Evolutionary conservation across 1,140 invertebrate genomes (phyloP).

Genomic region (Saccostrea echinata): DNA sequence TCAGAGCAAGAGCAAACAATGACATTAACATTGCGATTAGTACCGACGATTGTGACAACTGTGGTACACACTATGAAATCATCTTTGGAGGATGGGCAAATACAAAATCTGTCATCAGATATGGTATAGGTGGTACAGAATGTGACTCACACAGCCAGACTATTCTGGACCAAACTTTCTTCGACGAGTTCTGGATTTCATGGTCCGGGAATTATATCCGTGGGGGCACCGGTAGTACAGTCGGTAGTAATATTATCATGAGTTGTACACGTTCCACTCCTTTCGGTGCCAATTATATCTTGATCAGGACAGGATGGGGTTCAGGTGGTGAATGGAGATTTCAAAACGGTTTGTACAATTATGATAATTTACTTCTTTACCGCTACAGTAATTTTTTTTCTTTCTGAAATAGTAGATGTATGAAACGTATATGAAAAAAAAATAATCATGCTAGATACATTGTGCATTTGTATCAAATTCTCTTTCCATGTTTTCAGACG

Average conservation of each 20-base stretch:
- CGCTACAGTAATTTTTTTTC: not conserved
- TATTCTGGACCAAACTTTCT: not conserved
- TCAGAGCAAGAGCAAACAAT: constrained; percentile 37
- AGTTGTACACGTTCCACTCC: not conserved
- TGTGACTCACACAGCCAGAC: not conserved
- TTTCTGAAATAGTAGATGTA: not conserved
- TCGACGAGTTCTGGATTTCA: constrained; percentile 8
- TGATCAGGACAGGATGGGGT: not conserved
- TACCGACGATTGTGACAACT: not conserved
- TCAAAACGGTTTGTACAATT: not conserved
- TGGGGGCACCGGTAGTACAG: not conserved
- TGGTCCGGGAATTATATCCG: not conserved
- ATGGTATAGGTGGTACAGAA: not conserved
- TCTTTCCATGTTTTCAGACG: not conserved
- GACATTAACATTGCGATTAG: constrained; percentile 38
- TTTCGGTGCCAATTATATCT: not conserved
- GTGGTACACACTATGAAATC: constrained; percentile 35
- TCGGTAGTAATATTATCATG: not conserved
- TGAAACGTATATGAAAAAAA: not conserved
- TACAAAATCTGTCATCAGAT: not conserved
- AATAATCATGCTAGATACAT: not conserved
- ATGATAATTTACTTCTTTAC: too few species aligned
- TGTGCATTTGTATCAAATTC: not conserved
- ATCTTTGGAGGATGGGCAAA: constrained; percentile 43
- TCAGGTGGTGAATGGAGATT: constrained; percentile 23